Conservation (phyloP, 2,797 vertebrate genomes). For the Strix occidentalis region DNA sequence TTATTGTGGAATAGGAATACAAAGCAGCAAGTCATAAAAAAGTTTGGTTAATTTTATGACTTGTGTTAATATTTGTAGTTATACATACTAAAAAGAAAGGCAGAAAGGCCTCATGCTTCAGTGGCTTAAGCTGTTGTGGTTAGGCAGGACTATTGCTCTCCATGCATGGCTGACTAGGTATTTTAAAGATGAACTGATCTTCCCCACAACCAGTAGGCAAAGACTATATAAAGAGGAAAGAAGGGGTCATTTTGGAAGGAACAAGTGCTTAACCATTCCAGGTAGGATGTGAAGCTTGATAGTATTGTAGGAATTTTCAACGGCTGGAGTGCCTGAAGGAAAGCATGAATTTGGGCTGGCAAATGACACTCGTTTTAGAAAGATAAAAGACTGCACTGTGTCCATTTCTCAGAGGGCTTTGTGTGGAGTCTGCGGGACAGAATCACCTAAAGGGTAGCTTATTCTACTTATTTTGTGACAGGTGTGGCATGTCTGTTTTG, state of each 20-base stretch:
- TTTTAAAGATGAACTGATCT: background rate
- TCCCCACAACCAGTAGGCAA: background rate
- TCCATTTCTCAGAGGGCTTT: background rate
- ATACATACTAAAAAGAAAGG: background rate
- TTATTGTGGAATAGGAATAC: background rate
- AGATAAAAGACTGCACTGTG: background rate
- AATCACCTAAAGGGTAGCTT: background rate
- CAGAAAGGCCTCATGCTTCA: background rate
- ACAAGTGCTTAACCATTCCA: background rate
- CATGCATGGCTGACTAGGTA: background rate
- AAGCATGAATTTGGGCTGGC: background rate
- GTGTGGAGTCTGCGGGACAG: background rate
- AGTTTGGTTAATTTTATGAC: constrained; percentile 36
- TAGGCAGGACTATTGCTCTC: background rate
- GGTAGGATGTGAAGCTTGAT: background rate
- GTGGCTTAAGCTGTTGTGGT: background rate
- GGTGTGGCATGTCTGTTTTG: background rate
- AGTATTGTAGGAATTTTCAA: background rate
- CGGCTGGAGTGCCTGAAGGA: background rate
- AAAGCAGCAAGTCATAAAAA: constrained; percentile 7
- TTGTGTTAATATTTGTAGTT: background rate
- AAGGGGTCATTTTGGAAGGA: background rate
- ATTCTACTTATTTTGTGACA: background rate
- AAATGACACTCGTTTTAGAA: background rate
- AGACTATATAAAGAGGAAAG: background rate